Percentiles rank a stretch among this genome's conserved stretches.
Conservation (phyloP, 1,140 invertebrate species). For the Bilobella aurantiaca region DNA sequence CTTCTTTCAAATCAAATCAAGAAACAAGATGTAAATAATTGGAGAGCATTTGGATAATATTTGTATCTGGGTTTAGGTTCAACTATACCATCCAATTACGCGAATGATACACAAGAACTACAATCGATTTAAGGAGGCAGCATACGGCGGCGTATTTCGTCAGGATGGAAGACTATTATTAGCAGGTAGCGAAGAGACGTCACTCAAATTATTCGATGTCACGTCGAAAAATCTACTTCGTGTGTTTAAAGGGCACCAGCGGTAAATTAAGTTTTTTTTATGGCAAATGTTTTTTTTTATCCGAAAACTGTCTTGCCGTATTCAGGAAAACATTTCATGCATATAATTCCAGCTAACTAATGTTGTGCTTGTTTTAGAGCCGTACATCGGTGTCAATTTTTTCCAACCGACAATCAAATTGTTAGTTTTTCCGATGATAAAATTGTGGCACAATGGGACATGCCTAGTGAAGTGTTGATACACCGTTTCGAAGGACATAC, state of each 20-base stretch:
- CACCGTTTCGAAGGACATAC: constrained; percentile 59
- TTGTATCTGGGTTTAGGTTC: constrained; percentile 44
- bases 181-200: constrained; percentile 77
- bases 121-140: constrained; percentile 71
- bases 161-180: constrained; percentile 73
- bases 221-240: constrained; percentile 63
- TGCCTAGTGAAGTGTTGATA: constrained; percentile 64
- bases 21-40: no score
- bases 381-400: constrained; percentile 75
- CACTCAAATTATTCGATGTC: constrained; percentile 79
- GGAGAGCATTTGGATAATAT: no score
- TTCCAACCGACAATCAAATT: constrained; percentile 63
- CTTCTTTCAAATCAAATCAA: constrained; percentile 4
- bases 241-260: constrained; percentile 55
- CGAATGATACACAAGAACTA: constrained; percentile 73
- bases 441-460: constrained; percentile 77
- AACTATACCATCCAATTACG: constrained; percentile 82
- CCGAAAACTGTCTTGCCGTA: no score
- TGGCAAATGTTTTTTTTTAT: constrained; percentile 14
- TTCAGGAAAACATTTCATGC: no score
- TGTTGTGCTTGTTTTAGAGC: constrained; percentile 45
- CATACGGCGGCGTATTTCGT: constrained; percentile 75
- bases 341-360: no score
- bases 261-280: constrained; percentile 38
- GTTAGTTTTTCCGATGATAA: constrained; percentile 91